phyloP scores from a whole-genome alignment of 2,113 vertebrate genomes.

The Petroica traversi region DNA sequence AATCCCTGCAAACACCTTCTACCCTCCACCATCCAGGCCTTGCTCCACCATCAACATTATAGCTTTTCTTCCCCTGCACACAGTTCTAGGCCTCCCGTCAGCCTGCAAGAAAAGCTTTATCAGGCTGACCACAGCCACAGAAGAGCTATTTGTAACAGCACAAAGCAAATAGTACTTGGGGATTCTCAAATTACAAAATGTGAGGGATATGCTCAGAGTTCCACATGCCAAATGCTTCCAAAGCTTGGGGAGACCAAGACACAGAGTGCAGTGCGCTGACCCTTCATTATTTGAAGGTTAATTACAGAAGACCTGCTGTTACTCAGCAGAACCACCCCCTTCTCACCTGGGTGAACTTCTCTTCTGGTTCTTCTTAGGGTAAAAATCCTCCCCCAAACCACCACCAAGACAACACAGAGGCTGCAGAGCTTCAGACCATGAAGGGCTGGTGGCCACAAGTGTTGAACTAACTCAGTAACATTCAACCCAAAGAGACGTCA shows the following conservation, averaged over 20 bases:
- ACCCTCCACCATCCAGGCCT: fast-evolving
- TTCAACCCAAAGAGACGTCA: background rate
- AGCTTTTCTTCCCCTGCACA: background rate
- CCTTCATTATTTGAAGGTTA: background rate
- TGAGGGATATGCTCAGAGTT: background rate
- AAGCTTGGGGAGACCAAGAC: background rate
- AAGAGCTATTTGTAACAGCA: background rate
- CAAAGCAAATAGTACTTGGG: fast-evolving
- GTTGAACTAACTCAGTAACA: background rate
- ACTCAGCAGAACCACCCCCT: background rate
- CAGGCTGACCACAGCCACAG: background rate
- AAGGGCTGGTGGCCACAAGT: background rate
- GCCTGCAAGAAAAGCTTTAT: background rate
- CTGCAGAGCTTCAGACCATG: background rate
- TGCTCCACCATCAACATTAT: background rate
- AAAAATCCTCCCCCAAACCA: background rate
- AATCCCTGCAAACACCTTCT: background rate
- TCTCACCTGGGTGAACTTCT: background rate
- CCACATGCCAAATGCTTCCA: background rate
- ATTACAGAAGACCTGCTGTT: background rate
- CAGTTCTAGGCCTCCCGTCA: background rate
- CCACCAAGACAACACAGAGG: background rate
- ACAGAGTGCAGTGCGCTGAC: background rate
- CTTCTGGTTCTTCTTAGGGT: background rate
- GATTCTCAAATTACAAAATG: background rate